These are phyloP conservation scores for Gnathonemus echidnorhynchus DNA, from an alignment of 2,113 vertebrate genomes.

Conservation along the genomic window DNA sequence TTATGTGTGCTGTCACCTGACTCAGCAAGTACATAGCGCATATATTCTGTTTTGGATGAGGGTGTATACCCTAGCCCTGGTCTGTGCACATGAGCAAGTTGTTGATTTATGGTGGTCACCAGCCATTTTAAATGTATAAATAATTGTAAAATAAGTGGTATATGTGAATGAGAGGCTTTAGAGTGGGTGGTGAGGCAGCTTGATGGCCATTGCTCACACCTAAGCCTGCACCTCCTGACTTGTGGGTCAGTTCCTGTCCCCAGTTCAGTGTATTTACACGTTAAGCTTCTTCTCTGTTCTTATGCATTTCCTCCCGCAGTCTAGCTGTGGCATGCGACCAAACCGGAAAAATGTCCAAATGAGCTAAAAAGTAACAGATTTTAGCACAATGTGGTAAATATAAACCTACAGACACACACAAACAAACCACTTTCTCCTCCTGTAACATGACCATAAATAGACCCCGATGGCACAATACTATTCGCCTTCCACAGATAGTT, in stretches of 20 bases:
- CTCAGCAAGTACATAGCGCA: not conserved
- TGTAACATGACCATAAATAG: not conserved
- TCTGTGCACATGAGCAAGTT: not conserved
- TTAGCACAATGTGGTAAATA: not conserved
- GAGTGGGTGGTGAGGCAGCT: not conserved
- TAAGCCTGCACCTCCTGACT: not conserved
- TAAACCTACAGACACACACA: not conserved
- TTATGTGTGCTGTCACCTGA: not conserved
- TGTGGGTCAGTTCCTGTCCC: not conserved
- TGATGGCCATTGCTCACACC: not conserved
- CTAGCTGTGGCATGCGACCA: not conserved
- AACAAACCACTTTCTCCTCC: not conserved
- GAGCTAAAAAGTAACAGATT: not conserved
- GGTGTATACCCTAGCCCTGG: not conserved
- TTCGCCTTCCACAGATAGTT: not conserved
- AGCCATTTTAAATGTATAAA: not conserved
- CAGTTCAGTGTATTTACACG: not conserved
- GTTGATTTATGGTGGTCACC: not conserved
- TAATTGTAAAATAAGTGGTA: not conserved
- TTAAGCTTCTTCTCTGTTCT: not conserved
- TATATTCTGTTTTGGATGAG: not conserved
- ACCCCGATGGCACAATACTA: not conserved
- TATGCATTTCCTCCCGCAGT: not conserved
- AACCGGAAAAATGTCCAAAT: not conserved
- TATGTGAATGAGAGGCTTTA: not conserved